Percentiles rank a stretch among this genome's conserved stretches.
phyloP scores from a whole-genome alignment of 2,888 invertebrate species.

The Bursaphelenchus okinawaensis region DNA sequence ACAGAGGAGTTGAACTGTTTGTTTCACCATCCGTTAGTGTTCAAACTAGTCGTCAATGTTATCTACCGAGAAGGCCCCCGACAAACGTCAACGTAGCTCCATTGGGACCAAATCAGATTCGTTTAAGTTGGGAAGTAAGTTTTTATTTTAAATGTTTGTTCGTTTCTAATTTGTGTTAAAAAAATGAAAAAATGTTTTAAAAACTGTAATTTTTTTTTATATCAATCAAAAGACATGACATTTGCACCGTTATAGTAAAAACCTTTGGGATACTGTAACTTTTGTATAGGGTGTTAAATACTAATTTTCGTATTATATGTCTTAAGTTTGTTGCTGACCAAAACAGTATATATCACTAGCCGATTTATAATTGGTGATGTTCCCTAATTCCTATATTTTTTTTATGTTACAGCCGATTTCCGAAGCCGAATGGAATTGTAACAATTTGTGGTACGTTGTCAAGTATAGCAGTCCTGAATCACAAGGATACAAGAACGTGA shows the following conservation, averaged over 20 bases:
- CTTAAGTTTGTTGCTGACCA: neutral
- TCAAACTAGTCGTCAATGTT: constrained; percentile 43
- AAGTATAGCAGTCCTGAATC: constrained; percentile 48
- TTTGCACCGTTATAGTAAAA: neutral
- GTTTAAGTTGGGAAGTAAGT: constrained; percentile 50
- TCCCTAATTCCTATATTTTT: neutral
- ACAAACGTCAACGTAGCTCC: constrained; percentile 43
- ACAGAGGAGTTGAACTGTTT: constrained; percentile 47
- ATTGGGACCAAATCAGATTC: constrained; percentile 55
- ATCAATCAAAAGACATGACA: neutral
- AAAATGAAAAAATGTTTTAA: neutral
- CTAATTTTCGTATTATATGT: no score
- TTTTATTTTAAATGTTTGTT: neutral
- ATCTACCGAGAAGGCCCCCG: constrained; percentile 46
- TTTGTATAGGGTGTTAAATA: no score
- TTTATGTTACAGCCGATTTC: constrained; percentile 47
- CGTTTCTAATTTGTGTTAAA: neutral
- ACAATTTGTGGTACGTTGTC: constrained; percentile 56
- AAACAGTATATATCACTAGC: neutral
- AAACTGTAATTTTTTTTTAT: neutral
- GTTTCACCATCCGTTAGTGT: constrained; percentile 50
- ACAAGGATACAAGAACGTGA: constrained; percentile 47
- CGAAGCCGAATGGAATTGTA: constrained; percentile 57
- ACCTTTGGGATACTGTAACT: neutral
- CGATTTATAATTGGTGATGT: no score